Base-by-base conservation (phyloP, 2,888 invertebrate genomes). In the Tenthredo scrophulariae region DNA sequence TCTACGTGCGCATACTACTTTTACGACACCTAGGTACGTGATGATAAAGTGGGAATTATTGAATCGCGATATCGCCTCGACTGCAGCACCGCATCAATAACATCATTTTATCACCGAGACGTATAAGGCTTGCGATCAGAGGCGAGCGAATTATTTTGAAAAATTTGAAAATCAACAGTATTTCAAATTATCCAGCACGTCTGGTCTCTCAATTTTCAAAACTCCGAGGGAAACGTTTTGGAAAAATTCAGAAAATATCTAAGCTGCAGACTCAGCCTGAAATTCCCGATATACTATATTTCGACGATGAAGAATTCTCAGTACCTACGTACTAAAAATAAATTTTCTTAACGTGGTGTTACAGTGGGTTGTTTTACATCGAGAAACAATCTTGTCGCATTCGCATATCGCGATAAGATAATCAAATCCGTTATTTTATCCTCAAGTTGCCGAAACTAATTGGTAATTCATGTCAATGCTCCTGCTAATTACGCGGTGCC, bases 391-490 rank as follows among this genome's bases (percentile, higher is more conserved):
- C 37, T 18, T 22, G 40, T 29, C 18, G 18, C 5, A 33, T n/a
- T 37, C 62, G n/a, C 58, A 54, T 54, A 54, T 18, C 43, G 54
- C 26, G 33, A 46, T 50, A 50, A 46, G 54, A 77, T 29, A 54
- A 77, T 54, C 37, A 33, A 77, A 50, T 77, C 77, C 77, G 77
- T 77, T 77, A 50, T 18, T 50, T 77, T 33, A 33, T 43, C 22
- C 40, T 26, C 15, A 29, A 54, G 50, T 58, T 62, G 80, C 58
- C 58, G 80, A 80, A 80, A 80, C 80, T 80, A 62, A 80, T 80
- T 80, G 80, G 58, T 26, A 37, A 80, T 80, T 62, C 80, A 80
- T 62, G 80, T 62, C 80, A 62, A 80, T 80, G 58, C 80, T 80
- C 40, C 77, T 77, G 77, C 62, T 37, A 80, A 80, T 62, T 58